These are phyloP conservation scores for Leptopilina myrica DNA, from an alignment of 2,888 invertebrate genomes.

Conservation along the genomic window DNA sequence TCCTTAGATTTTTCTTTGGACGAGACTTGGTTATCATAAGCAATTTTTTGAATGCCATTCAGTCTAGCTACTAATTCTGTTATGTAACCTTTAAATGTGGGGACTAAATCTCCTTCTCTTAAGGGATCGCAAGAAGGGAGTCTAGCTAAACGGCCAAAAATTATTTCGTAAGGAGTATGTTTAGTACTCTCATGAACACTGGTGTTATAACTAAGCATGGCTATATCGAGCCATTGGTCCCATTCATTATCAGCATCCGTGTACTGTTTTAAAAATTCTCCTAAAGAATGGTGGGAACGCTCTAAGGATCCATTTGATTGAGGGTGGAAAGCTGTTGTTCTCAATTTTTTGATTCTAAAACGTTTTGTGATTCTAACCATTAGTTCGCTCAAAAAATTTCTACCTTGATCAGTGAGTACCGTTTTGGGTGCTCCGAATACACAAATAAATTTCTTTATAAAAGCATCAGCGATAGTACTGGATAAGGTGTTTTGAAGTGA, in stretches of 20 bases:
- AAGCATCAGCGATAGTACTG: background rate
- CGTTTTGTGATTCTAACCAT: background rate
- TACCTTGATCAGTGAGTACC: background rate
- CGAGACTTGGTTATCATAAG: slow-evolving; percentile 40
- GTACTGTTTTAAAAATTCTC: slow-evolving; percentile 46
- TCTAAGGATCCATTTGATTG: slow-evolving; percentile 47
- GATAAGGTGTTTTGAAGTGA: too few species aligned
- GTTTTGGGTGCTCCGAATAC: background rate
- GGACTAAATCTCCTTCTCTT: background rate
- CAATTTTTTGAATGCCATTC: slow-evolving; percentile 35
- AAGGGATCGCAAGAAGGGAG: background rate
- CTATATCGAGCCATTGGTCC: slow-evolving; percentile 54
- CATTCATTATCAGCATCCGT: slow-evolving; percentile 46
- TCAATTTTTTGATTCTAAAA: background rate
- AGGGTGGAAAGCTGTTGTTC: background rate
- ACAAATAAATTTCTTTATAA: background rate
- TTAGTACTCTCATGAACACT: slow-evolving; percentile 49
- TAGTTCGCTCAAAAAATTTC: background rate
- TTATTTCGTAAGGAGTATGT: slow-evolving; percentile 49
- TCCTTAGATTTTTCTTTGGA: too few species aligned
- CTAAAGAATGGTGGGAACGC: slow-evolving; percentile 45
- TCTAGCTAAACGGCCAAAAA: slow-evolving; percentile 49
- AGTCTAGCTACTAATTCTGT: slow-evolving; percentile 42
- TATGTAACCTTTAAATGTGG: slow-evolving; percentile 35
- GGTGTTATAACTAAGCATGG: slow-evolving; percentile 51